Base-by-base conservation (phyloP, 2,113 vertebrate genomes). In the Himantopus leucocephalus region DNA sequence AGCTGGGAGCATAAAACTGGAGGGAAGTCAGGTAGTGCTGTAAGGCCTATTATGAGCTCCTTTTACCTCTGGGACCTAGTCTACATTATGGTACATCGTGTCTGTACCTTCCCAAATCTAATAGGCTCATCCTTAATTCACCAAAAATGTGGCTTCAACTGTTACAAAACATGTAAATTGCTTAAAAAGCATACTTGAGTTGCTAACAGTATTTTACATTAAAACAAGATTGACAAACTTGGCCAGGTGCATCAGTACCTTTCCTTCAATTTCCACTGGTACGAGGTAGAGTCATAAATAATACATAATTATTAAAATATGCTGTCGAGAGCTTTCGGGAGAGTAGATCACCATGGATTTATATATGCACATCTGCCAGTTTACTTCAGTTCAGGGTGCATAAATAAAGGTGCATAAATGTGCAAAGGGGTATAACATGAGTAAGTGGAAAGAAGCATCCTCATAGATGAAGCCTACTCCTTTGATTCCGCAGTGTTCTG, bases 291-390 rank as follows among this genome's bases (percentile, higher is more conserved):
- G 23, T 88, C 17, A 90, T 90, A 93, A 95, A 92, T 88, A 88
- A 90, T 35, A 73, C 41, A 75, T 93, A 94, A 93, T 90, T 95
- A 78, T 91, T 85, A 80, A 93, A 91, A 85, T 92, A 72, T 45
- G 23, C 56, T 84, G 23, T 62, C 1, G 0, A 86, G 20, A 63
- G 26, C 24, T 91, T 75, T 92, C 86, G 89, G 18, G 39, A 84
- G 39, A 72, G 41, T 47, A 90, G 41, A 89, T 60, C 45, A 88
- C 37, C 35, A n/a, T 32, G 90, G 58, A 94, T 92, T 95, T 94
- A 79, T 70, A 53, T 62, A 68, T 66, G 45, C 64, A 81, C 23
- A 70, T 86, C 74, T 96, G 81, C 63, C 37, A 39, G 45, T 89
- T 94, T 93, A 78, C 79, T 91, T 92, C 89, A 77, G 47, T 67